Base-by-base conservation (phyloP, 2,797 vertebrate species). In the Falco cherrug region DNA sequence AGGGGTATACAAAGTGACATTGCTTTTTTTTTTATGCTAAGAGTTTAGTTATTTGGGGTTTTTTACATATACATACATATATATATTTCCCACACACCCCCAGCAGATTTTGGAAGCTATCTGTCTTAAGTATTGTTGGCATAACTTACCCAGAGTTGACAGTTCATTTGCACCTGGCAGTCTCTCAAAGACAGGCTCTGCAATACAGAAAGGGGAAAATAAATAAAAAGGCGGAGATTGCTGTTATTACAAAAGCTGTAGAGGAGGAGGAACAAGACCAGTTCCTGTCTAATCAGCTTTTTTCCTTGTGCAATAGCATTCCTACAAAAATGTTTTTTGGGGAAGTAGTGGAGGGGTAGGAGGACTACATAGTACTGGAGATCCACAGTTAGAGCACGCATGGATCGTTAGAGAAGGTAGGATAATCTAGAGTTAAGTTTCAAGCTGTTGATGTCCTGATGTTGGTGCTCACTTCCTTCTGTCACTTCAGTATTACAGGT, bases 311-410 rank as follows among this genome's bases (percentile, higher is more conserved):
- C 53, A 43, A 13, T 48, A 26, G 31, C 20, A 31, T 61, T 61
- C 33, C 81, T 63, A n/a, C 69, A 60, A 65, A 69, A 59, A 14
- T 0, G 0, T 6, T 29, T n/a, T n/a, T 39, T 37, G 37, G n/a
- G n/a, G 33, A 51, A 35, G 24, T 4, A 18, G 9, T 10, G 37
- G 10, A 20, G 16, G 20, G 33, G 29, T 9, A 6, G 39, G 37
- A 78, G 39, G 22, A 19, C 33, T 28, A 3, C 8, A 0, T 13
- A 26, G 33, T 14, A 5, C 13, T 53, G 8, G 31, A 56, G 59
- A n/a, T 10, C 31, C 1, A 3, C 5, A 29, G 28, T 73, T 47
- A 25, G 48, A 65, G 48, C 14, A 29, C 4, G 1, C 3, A 0
- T 9, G 29, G n/a, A 18, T 47, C 3, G 2, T 25, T 65, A 25